Conservation (phyloP, 2,888 invertebrate species). For the Keiferia lycopersicella region DNA sequence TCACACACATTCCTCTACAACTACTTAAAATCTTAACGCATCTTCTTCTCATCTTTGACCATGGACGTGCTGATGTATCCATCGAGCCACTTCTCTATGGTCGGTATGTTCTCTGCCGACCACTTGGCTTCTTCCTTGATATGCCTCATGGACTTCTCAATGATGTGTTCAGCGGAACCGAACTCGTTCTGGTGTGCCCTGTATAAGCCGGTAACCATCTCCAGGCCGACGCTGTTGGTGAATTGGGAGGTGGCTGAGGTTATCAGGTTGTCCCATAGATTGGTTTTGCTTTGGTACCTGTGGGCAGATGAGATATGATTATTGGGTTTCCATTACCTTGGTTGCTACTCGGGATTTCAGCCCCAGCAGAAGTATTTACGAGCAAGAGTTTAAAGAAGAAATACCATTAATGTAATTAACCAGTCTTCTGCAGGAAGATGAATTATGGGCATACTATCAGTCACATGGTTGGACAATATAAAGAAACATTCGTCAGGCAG, state of each 20-base stretch:
- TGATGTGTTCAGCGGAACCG: constrained; percentile 86
- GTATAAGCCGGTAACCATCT: constrained; percentile 85
- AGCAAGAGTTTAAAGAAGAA: no score
- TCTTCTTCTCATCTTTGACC: constrained; percentile 21
- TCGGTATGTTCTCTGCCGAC: constrained; percentile 88
- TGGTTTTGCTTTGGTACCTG: constrained; percentile 85
- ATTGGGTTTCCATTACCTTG: no score
- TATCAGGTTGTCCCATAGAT: constrained; percentile 89
- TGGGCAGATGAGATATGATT: constrained; percentile 24
- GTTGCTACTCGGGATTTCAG: no score
- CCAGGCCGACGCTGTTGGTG: constrained; percentile 87
- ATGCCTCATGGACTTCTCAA: constrained; percentile 86
- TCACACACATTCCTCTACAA: background rate
- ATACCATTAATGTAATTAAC: no score
- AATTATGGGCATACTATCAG: no score
- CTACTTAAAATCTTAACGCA: background rate
- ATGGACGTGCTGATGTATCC: constrained; percentile 15
- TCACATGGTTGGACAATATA: no score
- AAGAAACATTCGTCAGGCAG: no score
- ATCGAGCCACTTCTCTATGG: constrained; percentile 87
- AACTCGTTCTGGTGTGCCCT: constrained; percentile 84
- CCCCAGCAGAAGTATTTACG: no score
- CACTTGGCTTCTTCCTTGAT: constrained; percentile 89
- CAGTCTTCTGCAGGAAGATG: no score
- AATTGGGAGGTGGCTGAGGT: constrained; percentile 88